Evolutionary conservation across 2,797 vertebrate genomes (phyloP).

Genomic region (Pantherophis vulpinus): DNA sequence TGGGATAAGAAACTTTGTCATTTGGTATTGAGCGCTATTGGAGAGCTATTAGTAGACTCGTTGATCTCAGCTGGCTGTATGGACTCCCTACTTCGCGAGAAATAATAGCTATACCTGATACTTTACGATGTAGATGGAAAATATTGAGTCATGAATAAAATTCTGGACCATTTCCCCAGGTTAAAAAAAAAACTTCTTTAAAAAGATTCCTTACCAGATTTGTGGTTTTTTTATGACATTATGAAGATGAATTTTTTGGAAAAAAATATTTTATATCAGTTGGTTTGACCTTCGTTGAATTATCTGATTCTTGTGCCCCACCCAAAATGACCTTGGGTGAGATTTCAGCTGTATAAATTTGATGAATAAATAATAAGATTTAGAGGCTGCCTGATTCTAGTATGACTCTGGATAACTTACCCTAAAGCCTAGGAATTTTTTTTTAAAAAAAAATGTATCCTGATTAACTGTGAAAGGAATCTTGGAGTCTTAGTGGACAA

Average conservation of each 20-base stretch:
- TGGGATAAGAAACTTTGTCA: neutral
- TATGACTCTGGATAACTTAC: neutral
- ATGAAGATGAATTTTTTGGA: too few relatives aligned
- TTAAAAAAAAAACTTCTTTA: neutral
- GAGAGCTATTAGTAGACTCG: neutral
- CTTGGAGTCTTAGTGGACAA: too few relatives aligned
- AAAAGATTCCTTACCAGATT: neutral
- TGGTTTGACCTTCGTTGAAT: neutral
- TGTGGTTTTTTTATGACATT: neutral
- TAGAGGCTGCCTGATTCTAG: neutral
- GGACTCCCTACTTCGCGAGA: neutral
- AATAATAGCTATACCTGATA: neutral
- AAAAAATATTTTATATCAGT: neutral
- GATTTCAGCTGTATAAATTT: neutral
- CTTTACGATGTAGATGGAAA: neutral
- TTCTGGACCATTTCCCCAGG: neutral
- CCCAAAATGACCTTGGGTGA: neutral
- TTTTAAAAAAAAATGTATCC: neutral
- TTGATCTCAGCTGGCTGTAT: neutral
- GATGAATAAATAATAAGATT: neutral
- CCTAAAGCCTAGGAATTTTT: neutral
- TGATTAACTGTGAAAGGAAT: too few relatives aligned
- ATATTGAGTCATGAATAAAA: neutral
- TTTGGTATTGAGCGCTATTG: neutral
- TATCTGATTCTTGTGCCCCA: neutral